Percentiles rank a stretch among this genome's conserved stretches.
Conservation (phyloP, 2,797 vertebrate species). For the Sus cebifrons region DNA sequence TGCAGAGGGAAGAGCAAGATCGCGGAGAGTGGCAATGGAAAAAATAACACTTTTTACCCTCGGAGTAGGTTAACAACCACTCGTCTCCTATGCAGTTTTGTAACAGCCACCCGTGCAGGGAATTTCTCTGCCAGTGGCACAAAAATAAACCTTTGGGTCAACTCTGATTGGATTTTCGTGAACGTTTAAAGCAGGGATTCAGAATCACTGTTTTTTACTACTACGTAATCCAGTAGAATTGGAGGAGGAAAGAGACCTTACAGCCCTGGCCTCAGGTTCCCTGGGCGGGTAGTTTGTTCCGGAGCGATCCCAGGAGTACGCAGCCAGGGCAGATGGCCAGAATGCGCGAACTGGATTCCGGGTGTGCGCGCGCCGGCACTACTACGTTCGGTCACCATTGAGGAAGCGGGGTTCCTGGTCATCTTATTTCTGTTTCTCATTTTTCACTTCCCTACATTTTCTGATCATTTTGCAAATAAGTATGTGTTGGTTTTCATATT, state of each 20-base stretch:
- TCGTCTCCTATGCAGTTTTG: background rate
- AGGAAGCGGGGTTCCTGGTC: background rate
- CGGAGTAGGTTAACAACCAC: background rate
- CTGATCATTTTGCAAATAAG: background rate
- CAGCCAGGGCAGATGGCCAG: fast-evolving
- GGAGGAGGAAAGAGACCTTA: background rate
- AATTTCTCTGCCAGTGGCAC: background rate
- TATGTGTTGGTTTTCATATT: background rate
- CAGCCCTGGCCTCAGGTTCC: background rate
- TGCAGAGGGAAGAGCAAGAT: no score
- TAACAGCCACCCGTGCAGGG: background rate
- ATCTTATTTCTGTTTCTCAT: background rate
- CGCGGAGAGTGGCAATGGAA: background rate
- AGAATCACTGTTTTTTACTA: background rate
- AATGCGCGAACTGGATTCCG: fast-evolving
- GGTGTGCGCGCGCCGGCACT: background rate
- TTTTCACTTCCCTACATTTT: background rate
- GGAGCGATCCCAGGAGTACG: background rate
- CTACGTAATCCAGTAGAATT: background rate
- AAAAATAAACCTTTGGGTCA: background rate
- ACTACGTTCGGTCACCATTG: background rate
- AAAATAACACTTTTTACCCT: background rate
- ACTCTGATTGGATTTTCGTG: background rate
- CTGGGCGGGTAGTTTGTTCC: background rate
- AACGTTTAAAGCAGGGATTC: background rate